These are phyloP conservation scores for Lepidurus packardi DNA, from an alignment of 1,140 invertebrate genomes.

Conservation along the genomic window DNA sequence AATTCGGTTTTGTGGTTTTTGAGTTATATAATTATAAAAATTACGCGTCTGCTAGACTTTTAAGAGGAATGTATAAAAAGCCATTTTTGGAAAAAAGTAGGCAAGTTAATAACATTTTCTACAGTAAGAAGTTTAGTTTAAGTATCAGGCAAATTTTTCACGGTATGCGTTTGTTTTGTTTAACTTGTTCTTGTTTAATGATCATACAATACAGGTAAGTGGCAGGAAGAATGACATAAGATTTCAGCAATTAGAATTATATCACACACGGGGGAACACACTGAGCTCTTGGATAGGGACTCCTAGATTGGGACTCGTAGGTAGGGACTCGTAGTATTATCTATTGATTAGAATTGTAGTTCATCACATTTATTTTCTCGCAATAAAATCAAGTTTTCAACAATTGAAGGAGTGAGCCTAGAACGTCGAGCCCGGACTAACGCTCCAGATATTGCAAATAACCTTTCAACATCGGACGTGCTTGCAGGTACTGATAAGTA, in stretches of 20 bases:
- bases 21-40: background rate
- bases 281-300: background rate
- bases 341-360: background rate
- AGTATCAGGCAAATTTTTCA: background rate
- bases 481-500: slow-evolving; percentile 5
- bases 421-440: background rate
- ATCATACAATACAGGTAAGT: background rate
- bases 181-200: background rate
- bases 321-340: background rate
- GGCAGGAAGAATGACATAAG: background rate
- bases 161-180: background rate
- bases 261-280: background rate
- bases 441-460: slow-evolving; percentile 18
- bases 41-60: background rate
- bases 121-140: background rate
- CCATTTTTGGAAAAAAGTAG: background rate
- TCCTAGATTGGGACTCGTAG: background rate
- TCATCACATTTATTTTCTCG: background rate
- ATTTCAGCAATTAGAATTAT: background rate
- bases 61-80: background rate
- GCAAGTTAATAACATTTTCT: background rate
- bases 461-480: slow-evolving; percentile 4
- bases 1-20: background rate
- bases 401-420: background rate
- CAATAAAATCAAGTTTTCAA: slow-evolving; percentile 23